Evolutionary conservation across 2,888 invertebrate genomes (phyloP), one percentile per base, ranked within the genome.

Genomic region (Napeogenes inachia): DNA sequence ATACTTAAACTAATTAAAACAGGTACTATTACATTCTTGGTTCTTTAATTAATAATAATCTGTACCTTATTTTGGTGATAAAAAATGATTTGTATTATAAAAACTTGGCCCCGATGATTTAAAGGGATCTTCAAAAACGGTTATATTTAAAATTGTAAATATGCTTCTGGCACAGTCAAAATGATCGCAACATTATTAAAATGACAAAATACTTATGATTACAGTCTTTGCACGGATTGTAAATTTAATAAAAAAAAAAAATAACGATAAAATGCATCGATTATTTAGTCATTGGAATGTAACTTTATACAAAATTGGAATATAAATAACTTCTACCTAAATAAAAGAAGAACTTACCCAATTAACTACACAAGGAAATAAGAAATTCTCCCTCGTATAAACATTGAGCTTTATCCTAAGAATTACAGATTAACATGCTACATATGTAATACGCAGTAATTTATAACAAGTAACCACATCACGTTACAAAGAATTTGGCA

Each of bases 401-500:
- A 87, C 82, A 78, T 89, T 90, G 89, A 90, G 89, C 90, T 79
- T 85, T 85, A 89, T 76, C 80, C 87, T 88, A 89, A 78, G 73
- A 59, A 65, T 85, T 85, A 86, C 80, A 73, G 76, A 82, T 85
- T 82, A 84, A 86, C 83, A 86, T 85, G 84, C 87, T 87, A 88
- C 83, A 82, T 75, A 78, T 73, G 75, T 77, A 78, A 76, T 83
- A 81, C 76, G 80, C 77, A 79, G 76, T 84, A 81, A 81, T 80
- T 21, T 21, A 85, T 79, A 81, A 80, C 82, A 83, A 75, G 80
- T 79, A 81, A 83, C 82, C 78, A 80, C 78, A 79, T 71, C 69
- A 76, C 78, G 82, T 82, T 84, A 89, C 80, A 87, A 74, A 78
- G 79, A 89, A 85, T 90, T 90, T 90, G 90, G 90, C 90, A 90